These are phyloP conservation scores for Hyposoter didymator DNA, from an alignment of 2,888 invertebrate species.

Conservation along the genomic window DNA sequence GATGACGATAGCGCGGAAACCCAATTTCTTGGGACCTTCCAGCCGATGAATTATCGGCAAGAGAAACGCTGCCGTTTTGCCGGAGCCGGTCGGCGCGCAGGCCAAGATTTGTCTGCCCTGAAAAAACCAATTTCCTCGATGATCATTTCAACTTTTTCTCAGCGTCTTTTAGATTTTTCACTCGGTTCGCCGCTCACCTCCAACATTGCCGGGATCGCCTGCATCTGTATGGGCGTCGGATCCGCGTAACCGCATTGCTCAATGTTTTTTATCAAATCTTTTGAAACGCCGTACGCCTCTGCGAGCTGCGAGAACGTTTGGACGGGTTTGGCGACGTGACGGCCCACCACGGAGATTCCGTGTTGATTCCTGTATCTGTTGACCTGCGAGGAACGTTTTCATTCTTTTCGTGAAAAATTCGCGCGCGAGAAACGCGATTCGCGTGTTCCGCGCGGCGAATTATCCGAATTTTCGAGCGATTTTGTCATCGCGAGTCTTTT, in stretches of 20 bases:
- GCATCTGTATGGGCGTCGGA: conserved; percentile 97
- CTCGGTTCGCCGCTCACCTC: conserved; percentile 85
- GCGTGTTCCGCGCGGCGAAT: no score
- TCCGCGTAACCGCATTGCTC: conserved; percentile 88
- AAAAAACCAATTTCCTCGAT: background rate
- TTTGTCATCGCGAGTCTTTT: no score
- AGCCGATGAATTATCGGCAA: conserved; percentile 94
- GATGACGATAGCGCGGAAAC: conserved; percentile 94
- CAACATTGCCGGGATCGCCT: conserved; percentile 95
- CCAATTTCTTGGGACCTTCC: conserved; percentile 88
- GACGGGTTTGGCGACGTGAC: conserved; percentile 92
- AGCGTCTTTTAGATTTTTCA: background rate
- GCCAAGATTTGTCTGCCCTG: conserved; percentile 94
- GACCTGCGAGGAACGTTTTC: conserved; percentile 85
- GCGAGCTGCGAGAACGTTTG: conserved; percentile 89
- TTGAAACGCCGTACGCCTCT: conserved; percentile 86
- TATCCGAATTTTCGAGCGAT: no score
- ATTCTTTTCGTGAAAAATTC: background rate
- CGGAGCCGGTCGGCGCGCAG: conserved; percentile 98
- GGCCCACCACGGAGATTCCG: conserved; percentile 92
- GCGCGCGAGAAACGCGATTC: no score
- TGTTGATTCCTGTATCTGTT: conserved; percentile 91
- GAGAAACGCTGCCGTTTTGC: conserved; percentile 98
- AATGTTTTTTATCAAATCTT: conserved; percentile 89
- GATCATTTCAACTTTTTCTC: background rate